Base-by-base conservation (phyloP, 2,888 invertebrate genomes). In the Lochmaea crataegi region DNA sequence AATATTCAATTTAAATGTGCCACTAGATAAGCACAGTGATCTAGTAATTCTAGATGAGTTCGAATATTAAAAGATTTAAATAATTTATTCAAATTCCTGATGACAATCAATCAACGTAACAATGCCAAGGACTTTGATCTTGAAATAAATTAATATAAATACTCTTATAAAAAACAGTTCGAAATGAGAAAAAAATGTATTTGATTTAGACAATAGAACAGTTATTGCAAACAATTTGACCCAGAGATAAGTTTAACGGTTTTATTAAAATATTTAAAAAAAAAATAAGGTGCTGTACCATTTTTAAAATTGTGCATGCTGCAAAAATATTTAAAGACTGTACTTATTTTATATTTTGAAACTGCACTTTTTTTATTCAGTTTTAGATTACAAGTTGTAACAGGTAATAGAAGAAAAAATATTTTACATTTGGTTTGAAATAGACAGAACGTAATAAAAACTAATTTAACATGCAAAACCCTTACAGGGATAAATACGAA, bases 71-170 rank as follows among this genome's bases (percentile, higher is more conserved):
- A 53, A 10, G 7, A 53, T 53, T 53, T 16, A 10, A 16, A 16
- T 53, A 53, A 53, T 53, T 9, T 18, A 53, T 53, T 53, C 18
- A 53, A 53, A n/a, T 58, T 58, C 1, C 12, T 14, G 4, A 16
- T 60, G 32, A 32, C 16, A 60, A 60, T 60, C 60, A 60, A 32
- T 9, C 12, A 60, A 18, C 18, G 2, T 53, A n/a, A 60, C 60
- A 60, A 60, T n/a, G 38, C 32, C 14, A 60, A 60, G 60, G 60
- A 38, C 60, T 60, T 60, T 60, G 60, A 60, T 60, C 60, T 60
- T 32, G 2, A n/a, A 53, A 53, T 10, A 18, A 45, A 14, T 45
- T 12, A 45, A 45, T 45, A 45, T 12, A 45, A 12, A 45, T 45
- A 45, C 2, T 45, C 4, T 45, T 45, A 45, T 3, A 7, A 38